Evolutionary conservation across 2,888 invertebrate species (phyloP).

Genomic region (Ophion ellenae): DNA sequence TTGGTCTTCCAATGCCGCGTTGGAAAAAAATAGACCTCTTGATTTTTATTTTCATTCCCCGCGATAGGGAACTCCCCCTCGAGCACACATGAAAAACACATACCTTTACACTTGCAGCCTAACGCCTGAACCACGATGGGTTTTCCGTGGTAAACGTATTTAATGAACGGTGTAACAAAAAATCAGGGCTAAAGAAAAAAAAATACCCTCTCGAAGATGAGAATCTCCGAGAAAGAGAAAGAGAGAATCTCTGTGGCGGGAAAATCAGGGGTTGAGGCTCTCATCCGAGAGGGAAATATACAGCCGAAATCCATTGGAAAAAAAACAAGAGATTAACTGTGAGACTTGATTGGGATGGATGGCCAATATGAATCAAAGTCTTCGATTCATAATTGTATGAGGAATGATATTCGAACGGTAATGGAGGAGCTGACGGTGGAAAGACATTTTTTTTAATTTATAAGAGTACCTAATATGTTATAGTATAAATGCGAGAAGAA

Average conservation of each 20-base stretch:
- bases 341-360: slow-evolving; percentile 47
- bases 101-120: background rate
- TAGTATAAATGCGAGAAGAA: no score
- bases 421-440: no score
- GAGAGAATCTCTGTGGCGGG: slow-evolving; percentile 19
- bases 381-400: background rate
- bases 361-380: slow-evolving; percentile 22
- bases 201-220: slow-evolving; percentile 29
- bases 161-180: slow-evolving; percentile 48
- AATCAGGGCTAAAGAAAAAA: slow-evolving; percentile 44
- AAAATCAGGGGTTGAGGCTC: background rate
- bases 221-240: slow-evolving; percentile 20
- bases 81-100: slow-evolving; percentile 19
- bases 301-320: slow-evolving; percentile 35
- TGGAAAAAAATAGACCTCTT: slow-evolving; percentile 3
- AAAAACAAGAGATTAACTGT: slow-evolving; percentile 35
- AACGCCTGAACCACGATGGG: slow-evolving; percentile 26
- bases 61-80: slow-evolving; percentile 21
- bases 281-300: slow-evolving; percentile 15
- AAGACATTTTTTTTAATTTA: no score
- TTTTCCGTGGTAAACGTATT: slow-evolving; percentile 37
- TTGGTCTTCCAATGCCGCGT: background rate
- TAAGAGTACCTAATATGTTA: no score
- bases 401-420: background rate
- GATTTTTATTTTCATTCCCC: slow-evolving; percentile 33